These are phyloP conservation scores for Nemurella pictetii DNA, from an alignment of 2,888 invertebrate species.

Conservation along the genomic window DNA sequence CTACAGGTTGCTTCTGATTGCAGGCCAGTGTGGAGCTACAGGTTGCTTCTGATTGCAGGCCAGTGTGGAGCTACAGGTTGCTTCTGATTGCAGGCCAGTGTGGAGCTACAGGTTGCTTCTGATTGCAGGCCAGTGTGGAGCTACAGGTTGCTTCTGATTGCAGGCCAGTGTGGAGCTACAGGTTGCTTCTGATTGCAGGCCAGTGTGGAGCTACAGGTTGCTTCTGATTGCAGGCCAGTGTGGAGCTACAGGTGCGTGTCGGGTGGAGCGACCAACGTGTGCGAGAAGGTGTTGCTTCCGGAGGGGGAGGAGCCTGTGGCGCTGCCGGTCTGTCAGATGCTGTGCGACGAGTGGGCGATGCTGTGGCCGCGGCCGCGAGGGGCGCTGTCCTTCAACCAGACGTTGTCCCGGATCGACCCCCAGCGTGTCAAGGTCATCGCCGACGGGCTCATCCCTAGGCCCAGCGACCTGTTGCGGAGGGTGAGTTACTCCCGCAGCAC, in stretches of 20 bases:
- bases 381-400: constrained; percentile 51
- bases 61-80: too few relatives aligned
- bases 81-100: too few relatives aligned
- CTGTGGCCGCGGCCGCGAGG: constrained; percentile 70
- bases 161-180: too few relatives aligned
- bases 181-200: too few relatives aligned
- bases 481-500: too few relatives aligned
- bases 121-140: too few relatives aligned
- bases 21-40: too few relatives aligned
- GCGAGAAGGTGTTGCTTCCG: constrained; percentile 34
- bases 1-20: too few relatives aligned
- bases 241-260: constrained; percentile 40
- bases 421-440: constrained; percentile 50
- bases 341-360: constrained; percentile 45
- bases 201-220: too few relatives aligned
- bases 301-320: constrained; percentile 22
- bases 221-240: constrained; percentile 23
- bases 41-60: too few relatives aligned
- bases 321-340: constrained; percentile 38
- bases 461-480: background rate
- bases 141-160: too few relatives aligned
- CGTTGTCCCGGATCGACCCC: constrained; percentile 53
- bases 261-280: constrained; percentile 3
- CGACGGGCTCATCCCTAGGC: constrained; percentile 48
- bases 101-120: too few relatives aligned